Evolutionary conservation across 2,113 vertebrate species (phyloP), one percentile per base, ranked within the genome.

Genomic region (Barbus barbus): DNA sequence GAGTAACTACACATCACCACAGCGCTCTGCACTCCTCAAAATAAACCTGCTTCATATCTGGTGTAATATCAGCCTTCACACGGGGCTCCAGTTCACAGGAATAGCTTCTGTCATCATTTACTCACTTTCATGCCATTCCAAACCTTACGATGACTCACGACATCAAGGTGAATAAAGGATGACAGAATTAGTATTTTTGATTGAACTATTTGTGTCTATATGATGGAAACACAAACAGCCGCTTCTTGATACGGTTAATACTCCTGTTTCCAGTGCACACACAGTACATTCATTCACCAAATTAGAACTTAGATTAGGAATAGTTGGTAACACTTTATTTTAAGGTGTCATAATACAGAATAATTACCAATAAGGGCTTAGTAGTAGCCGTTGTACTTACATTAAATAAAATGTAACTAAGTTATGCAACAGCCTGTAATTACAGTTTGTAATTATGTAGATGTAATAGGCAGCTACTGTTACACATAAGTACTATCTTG

Each of bases 181-280:
- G 41, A 44, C 41, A 12, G 28, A 33, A 14, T 6, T 63, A 22
- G 6, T 36, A 5, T 4, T 56, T 58, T 58, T 58, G 12, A 28
- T 63, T 28, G 5, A 14, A n/a, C n/a, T n/a, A n/a, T n/a, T n/a
- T n/a, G n/a, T n/a, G n/a, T n/a, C n/a, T n/a, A n/a, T n/a, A n/a
- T n/a, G n/a, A n/a, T n/a, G n/a, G n/a, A n/a, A n/a, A n/a, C n/a
- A 90, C 78, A 92, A 93, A 93, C 90, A 93, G 89, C 81, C 0
- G 78, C 77, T 88, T 78, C n/a, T 58, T 41, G 28, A 69, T 48
- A 31, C 16, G 2, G 7, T 48, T 20, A 76, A 63, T 28, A 53
- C 26, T 33, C 82, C 86, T 72, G 86, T 88, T 48, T 90, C 58
- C 77, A 63, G 48, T 12, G 20, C 65, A 53, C 24, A 61, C 24